Evolutionary conservation across 2,113 vertebrate genomes (phyloP).

Genomic region (Notiomystis cincta): DNA sequence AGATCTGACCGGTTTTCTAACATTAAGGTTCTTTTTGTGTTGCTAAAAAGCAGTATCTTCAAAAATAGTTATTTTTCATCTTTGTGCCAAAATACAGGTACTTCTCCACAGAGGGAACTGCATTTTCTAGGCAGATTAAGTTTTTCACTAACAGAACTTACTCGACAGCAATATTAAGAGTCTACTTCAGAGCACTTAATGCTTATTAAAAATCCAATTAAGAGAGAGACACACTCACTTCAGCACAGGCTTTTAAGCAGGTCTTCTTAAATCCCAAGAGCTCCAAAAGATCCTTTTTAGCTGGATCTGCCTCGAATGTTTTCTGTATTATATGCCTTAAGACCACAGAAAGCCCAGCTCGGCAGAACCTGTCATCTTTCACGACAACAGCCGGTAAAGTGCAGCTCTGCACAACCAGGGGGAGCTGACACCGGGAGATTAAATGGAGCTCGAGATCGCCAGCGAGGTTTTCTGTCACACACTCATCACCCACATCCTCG

Average conservation of each 20-base stretch:
- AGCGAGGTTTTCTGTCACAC: slow-evolving; percentile 49
- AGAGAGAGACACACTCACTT: slow-evolving; percentile 78
- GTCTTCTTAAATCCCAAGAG: slow-evolving; percentile 97
- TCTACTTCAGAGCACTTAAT: neutral
- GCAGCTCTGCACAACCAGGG: slow-evolving; percentile 81
- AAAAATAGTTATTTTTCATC: neutral
- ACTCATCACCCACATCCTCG: slow-evolving; percentile 20
- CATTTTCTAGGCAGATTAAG: neutral
- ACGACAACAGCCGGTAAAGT: slow-evolving; percentile 82
- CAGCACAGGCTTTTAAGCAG: slow-evolving; percentile 96
- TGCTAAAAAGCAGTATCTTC: neutral
- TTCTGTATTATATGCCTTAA: slow-evolving; percentile 86
- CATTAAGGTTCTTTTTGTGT: neutral
- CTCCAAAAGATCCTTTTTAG: slow-evolving; percentile 79
- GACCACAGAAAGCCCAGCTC: slow-evolving; percentile 92
- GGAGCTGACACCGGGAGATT: slow-evolving; percentile 73
- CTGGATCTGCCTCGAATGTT: slow-evolving; percentile 73
- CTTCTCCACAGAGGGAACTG: neutral
- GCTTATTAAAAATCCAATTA: neutral
- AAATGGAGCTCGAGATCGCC: slow-evolving; percentile 50
- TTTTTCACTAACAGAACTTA: neutral
- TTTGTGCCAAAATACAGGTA: neutral
- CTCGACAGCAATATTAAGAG: neutral
- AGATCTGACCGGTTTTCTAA: neutral
- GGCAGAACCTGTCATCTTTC: slow-evolving; percentile 79